Conservation (phyloP, 2,888 invertebrate species). For the Aleiodes alternator region DNA sequence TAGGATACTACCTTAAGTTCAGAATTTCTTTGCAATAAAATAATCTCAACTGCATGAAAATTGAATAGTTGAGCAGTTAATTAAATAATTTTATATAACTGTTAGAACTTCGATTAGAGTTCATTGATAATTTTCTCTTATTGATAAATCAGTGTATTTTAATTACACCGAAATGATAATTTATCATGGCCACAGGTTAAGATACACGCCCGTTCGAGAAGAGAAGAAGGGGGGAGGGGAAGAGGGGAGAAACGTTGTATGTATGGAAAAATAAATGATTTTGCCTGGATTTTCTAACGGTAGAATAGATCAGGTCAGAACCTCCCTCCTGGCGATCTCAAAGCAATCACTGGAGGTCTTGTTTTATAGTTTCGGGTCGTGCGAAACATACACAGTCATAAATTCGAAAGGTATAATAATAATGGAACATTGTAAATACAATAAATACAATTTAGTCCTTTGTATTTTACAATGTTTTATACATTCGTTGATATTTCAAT, state of each 20-base stretch:
- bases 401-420: conserved; percentile 22
- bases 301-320: conserved; percentile 27
- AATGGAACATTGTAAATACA: not conserved
- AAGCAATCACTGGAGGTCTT: conserved; percentile 19
- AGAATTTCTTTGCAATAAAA: too few species aligned
- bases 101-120: too few species aligned
- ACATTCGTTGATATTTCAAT: too few species aligned
- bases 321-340: conserved; percentile 17
- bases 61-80: too few species aligned
- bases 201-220: not conserved
- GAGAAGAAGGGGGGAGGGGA: not conserved
- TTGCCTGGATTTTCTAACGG: conserved; percentile 19
- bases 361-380: conserved; percentile 15
- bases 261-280: conserved; percentile 14
- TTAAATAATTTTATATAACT: too few species aligned
- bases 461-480: too few species aligned
- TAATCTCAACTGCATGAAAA: too few species aligned
- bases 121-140: too few species aligned
- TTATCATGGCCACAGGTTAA: not conserved
- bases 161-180: conserved; percentile 16
- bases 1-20: too few species aligned
- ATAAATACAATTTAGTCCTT: too few species aligned
- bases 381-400: conserved; percentile 15
- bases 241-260: too few species aligned
- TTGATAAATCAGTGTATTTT: conserved; percentile 12